Evolutionary conservation across 2,888 invertebrate species (phyloP), one percentile per base, ranked within the genome.

Genomic region (Megaustenia siamemsis): DNA sequence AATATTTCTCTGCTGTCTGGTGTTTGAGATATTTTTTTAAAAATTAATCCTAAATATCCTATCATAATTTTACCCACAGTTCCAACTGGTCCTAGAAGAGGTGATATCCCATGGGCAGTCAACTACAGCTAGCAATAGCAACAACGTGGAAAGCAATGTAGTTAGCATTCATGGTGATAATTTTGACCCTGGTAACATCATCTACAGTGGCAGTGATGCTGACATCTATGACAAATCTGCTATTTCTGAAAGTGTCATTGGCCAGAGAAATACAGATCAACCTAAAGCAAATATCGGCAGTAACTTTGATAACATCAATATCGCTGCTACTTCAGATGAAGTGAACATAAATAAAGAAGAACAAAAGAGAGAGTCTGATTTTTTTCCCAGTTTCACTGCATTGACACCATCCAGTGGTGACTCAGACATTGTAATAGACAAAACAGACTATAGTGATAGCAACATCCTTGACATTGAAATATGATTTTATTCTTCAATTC

Each of bases 21-120:
- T n/a, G n/a, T n/a, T n/a, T n/a, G n/a, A n/a, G n/a, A n/a, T n/a
- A n/a, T n/a, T n/a, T n/a, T n/a, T n/a, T n/a, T n/a, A n/a, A n/a
- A n/a, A n/a, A n/a, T n/a, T n/a, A n/a, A n/a, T n/a, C n/a, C n/a
- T n/a, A n/a, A n/a, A n/a, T n/a, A n/a, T n/a, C n/a, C n/a, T n/a
- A n/a, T n/a, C n/a, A n/a, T n/a, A n/a, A n/a, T n/a, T n/a, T n/a
- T 60, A 6, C 69, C 88, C 89, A 56, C 87, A 90, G 90, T 89
- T 68, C 87, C 88, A 38, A 85, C 89, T 49, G 90, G 89, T 18
- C 90, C 90, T 38, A 86, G 89, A 86, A 82, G 92, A 86, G 92
- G 91, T 12, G 92, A 92, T 85, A 90, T 91, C 83, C 91, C 91
- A 66, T 92, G 92, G 92, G 89, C 90, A 75, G 89, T 90, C 83